phyloP scores from a whole-genome alignment of 1,140 invertebrate genomes.

The Ylistrum balloti region DNA sequence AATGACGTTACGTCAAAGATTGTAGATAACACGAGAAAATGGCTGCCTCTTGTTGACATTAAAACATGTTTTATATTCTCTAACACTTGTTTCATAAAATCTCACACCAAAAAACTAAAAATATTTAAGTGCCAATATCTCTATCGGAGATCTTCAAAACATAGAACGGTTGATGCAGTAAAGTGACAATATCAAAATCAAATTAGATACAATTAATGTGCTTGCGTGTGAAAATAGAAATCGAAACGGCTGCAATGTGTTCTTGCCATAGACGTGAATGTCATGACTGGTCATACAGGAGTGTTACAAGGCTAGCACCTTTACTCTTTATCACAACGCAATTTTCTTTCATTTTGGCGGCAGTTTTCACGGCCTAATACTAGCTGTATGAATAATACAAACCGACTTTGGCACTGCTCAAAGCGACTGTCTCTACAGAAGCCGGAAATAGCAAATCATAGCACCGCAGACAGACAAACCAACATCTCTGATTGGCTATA shows the following conservation, averaged over 20 bases:
- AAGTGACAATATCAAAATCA: no score
- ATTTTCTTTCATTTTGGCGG: neutral
- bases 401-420: neutral
- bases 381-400: neutral
- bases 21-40: no score
- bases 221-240: no score
- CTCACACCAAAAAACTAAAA: no score
- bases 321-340: neutral
- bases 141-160: no score
- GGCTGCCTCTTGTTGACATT: no score
- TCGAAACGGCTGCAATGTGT: neutral
- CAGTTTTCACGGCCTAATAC: neutral
- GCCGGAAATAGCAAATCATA: conserved; percentile 38
- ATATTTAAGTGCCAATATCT: no score
- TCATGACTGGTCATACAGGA: neutral
- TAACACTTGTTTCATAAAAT: no score
- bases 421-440: neutral
- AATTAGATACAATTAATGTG: no score
- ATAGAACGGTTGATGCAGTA: no score
- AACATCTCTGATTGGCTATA: neutral
- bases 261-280: neutral
- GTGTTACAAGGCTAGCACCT: neutral
- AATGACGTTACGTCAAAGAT: no score
- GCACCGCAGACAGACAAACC: neutral
- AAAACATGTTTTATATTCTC: no score